These are phyloP conservation scores for Deroptyus accipitrinus DNA, from an alignment of 2,113 vertebrate genomes.

Conservation along the genomic window DNA sequence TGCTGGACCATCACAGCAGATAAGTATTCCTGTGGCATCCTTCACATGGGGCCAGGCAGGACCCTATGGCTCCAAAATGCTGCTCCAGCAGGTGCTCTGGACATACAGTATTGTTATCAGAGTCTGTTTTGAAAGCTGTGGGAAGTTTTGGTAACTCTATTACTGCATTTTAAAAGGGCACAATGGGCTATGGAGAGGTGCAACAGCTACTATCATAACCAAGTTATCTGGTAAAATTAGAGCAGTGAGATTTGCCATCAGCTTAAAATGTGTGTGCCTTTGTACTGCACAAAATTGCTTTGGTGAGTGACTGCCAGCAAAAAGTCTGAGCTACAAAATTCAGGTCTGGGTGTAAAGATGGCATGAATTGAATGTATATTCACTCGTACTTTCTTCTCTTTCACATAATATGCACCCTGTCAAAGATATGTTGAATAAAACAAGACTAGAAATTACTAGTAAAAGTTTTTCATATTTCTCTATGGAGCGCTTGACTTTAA, in stretches of 20 bases:
- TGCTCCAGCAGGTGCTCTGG: neutral
- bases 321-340: neutral
- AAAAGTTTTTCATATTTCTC: neutral
- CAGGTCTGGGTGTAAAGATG: neutral
- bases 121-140: neutral
- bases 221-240: neutral
- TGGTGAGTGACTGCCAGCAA: neutral
- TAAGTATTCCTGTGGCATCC: neutral
- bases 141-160: neutral
- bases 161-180: neutral
- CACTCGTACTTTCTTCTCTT: neutral
- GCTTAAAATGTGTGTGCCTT: neutral
- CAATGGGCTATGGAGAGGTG: neutral
- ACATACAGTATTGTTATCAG: neutral
- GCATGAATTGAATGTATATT: neutral
- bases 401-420: neutral
- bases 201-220: neutral
- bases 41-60: neutral
- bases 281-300: neutral
- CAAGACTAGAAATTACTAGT: neutral
- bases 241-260: neutral
- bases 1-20: neutral
- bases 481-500: neutral
- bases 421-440: neutral
- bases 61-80: neutral